A percentile compares a stretch with the other conserved stretches of the same genome.
phyloP scores from a whole-genome alignment of 92 coral and sea anemone genomes.

The Plumapathes pennacea region DNA sequence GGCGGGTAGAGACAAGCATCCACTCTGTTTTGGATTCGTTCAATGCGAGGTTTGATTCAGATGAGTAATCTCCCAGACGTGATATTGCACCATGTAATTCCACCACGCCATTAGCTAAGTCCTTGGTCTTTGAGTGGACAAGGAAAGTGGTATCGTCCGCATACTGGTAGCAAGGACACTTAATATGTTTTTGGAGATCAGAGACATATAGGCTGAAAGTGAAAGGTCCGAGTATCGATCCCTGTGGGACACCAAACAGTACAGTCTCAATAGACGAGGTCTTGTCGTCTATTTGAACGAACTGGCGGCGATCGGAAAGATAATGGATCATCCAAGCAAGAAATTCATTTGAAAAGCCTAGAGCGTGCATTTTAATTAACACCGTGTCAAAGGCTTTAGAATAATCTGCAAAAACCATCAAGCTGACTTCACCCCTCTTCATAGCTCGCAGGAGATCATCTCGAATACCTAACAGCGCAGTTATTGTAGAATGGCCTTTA shows the following conservation, averaged over 20 bases:
- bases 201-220: conserved; percentile 14
- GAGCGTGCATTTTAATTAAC: no score
- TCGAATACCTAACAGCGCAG: no score
- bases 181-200: conserved; percentile 6
- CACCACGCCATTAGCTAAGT: no score
- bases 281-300: conserved; percentile 11
- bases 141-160: conserved; percentile 35
- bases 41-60: conserved; percentile 31
- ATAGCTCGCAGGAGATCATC: no score
- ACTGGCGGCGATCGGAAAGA: no score
- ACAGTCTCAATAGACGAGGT: not conserved
- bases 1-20: conserved; percentile 45
- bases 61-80: conserved; percentile 12
- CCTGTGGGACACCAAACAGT: conserved; percentile 23
- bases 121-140: not conserved
- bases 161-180: conserved; percentile 21
- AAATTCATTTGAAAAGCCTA: no score
- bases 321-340: no score
- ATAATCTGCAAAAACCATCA: no score
- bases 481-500: no score
- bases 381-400: no score
- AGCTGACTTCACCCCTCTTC: no score
- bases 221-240: conserved; percentile 13
- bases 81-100: conserved; percentile 2
- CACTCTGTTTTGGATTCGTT: conserved; percentile 28